Conservation (phyloP, 1,140 invertebrate genomes). For the Dreissena polymorpha region DNA sequence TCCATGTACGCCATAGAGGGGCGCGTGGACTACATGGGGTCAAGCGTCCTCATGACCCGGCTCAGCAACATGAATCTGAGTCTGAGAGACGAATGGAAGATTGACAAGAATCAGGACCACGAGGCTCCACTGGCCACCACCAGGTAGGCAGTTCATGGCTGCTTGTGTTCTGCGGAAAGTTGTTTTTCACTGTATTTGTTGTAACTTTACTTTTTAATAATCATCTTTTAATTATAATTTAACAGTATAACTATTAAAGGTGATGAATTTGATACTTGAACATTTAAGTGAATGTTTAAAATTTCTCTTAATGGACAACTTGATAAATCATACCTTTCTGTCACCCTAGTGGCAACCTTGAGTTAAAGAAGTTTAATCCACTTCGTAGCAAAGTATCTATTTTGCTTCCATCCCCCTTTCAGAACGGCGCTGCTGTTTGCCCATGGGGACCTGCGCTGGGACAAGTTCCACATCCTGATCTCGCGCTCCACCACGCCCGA, state of each 20-base stretch:
- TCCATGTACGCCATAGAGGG: constrained; percentile 92
- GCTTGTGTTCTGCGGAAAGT: neutral
- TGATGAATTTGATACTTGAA: no score
- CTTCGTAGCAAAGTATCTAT: no score
- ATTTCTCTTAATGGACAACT: no score
- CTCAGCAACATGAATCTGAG: constrained; percentile 89
- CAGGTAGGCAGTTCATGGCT: constrained; percentile 60
- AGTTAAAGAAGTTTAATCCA: no score
- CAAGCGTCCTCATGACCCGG: constrained; percentile 92
- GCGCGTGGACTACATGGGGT: constrained; percentile 97
- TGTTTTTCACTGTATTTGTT: neutral
- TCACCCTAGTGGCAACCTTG: no score
- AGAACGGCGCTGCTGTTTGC: constrained; percentile 95
- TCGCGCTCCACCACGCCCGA: constrained; percentile 98
- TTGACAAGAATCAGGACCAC: constrained; percentile 64
- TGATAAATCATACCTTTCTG: no score
- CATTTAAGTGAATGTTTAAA: no score
- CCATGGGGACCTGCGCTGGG: constrained; percentile 95
- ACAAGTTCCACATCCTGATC: constrained; percentile 97
- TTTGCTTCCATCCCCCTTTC: neutral
- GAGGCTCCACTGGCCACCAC: constrained; percentile 75
- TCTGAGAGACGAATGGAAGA: constrained; percentile 77
- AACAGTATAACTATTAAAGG: neutral
- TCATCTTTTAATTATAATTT: neutral
- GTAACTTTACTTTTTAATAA: neutral